Evolutionary conservation across 92 coral and sea anemone species (phyloP), one percentile per base, ranked within the genome.

Genomic region (Nematostella vectensis): DNA sequence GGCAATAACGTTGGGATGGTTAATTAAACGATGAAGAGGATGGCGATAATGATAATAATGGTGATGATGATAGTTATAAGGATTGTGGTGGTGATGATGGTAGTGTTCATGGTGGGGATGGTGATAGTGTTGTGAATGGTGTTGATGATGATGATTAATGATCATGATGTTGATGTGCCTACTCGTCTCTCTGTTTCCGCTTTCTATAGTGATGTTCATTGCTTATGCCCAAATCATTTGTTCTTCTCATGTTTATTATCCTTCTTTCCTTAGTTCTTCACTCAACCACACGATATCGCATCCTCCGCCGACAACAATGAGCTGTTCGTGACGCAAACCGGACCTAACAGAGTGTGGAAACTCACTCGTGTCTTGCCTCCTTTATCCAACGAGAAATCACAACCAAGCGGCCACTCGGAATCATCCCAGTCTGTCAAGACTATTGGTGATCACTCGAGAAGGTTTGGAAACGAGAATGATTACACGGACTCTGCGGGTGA

Each of bases 261-360:
- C 15, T 33, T 33, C 40, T 33, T 33, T 33, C 40, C 15, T 6
- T 52, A 79, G 76, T 36, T 31, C 10, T 58, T 91, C 24, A 31
- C 59, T 26, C 69, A 75, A 18, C 98, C 98, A 16, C 98, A 91
- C 33, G 98, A 57, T 61, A 62, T 91, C 40, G 86, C 48, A 39
- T 81, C 93, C 25, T 74, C 73, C 27, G 60, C 65, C 47, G 85
- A 78, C 65, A 85, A 85, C 44, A 73, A 61, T 26, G 74, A 70
- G 44, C 76, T 91, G 3, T 91, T 55, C 45, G 96, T 91, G 23
- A 85, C 60, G 0, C 95, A 91, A 37, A 74, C 75, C 11, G 69
- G 76, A 42, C 98, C 98, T 1, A 81, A 75, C 65, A 70, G 67
- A 56, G 65, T 91, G 29, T 91, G 91, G 95, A 91, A 82, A 55